These are phyloP conservation scores for Microctenopoma lineatum DNA, from an alignment of 2,797 vertebrate genomes.

Conservation along the genomic window DNA sequence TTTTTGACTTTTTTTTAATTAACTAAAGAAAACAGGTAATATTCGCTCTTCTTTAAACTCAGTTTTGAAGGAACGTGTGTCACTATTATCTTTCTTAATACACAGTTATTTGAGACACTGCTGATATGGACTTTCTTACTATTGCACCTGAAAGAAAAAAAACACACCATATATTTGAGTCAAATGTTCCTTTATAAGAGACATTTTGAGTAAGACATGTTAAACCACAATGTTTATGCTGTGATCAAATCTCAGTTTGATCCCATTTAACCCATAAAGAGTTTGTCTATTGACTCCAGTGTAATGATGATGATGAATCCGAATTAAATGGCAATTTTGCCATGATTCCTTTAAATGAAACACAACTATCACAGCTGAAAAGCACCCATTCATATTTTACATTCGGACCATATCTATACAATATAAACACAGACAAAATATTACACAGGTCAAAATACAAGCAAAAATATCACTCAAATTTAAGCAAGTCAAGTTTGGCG, in stretches of 20 bases:
- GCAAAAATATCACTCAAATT: constrained; percentile 17
- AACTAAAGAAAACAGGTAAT: no score
- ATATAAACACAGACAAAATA: constrained; percentile 17
- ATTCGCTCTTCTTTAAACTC: no score
- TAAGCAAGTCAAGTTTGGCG: constrained; percentile 6
- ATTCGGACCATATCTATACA: constrained; percentile 26
- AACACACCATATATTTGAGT: constrained; percentile 8
- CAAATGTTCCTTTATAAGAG: constrained; percentile 24
- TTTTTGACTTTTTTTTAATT: no score
- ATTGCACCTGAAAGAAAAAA: constrained; percentile 21
- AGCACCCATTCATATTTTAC: background rate
- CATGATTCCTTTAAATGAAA: constrained; percentile 8
- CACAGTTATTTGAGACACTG: no score
- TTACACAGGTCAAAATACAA: constrained; percentile 24
- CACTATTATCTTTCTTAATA: background rate
- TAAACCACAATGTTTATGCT: constrained; percentile 4
- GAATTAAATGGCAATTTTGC: background rate
- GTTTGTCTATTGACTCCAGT: background rate
- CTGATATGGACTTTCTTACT: background rate
- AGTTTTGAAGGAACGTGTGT: no score
- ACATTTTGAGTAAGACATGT: constrained; percentile 8
- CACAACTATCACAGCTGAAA: constrained; percentile 7
- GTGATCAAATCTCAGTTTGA: constrained; percentile 6
- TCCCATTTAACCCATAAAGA: background rate
- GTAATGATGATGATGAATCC: background rate